Conservation (phyloP, 2,888 invertebrate genomes). For the Troides oblongomaculatus region DNA sequence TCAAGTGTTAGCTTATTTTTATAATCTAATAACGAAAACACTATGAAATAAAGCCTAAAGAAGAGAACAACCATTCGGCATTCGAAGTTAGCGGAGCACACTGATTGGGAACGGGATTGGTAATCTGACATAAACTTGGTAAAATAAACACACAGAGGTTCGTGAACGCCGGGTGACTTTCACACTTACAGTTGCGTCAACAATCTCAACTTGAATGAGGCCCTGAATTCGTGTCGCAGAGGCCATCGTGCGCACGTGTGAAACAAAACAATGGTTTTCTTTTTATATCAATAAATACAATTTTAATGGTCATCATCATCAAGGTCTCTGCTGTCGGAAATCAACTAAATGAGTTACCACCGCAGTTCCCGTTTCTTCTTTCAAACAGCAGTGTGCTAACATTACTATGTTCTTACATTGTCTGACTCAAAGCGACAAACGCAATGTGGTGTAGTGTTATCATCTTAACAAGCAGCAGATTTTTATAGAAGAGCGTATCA, state of each 20-base stretch:
- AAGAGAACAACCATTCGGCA: conserved; percentile 50
- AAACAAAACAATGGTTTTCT: conserved; percentile 69
- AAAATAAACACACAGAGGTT: conserved; percentile 72
- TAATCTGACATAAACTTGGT: conserved; percentile 55
- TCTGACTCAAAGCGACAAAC: too few species aligned
- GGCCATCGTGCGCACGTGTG: conserved; percentile 72
- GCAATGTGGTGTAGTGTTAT: too few species aligned
- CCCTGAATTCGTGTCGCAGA: conserved; percentile 66
- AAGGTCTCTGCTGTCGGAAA: too few species aligned
- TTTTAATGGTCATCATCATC: background rate
- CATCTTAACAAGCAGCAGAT: too few species aligned
- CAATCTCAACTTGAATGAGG: conserved; percentile 76
- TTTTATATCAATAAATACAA: conserved; percentile 53
- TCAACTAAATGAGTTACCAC: too few species aligned
- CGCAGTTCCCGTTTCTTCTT: too few species aligned
- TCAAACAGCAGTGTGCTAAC: too few species aligned
- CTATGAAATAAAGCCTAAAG: conserved; percentile 34
- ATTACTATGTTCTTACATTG: too few species aligned
- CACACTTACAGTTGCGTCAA: conserved; percentile 81
- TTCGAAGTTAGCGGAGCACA: conserved; percentile 67
- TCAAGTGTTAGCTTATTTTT: too few species aligned
- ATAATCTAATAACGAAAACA: background rate
- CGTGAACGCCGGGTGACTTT: conserved; percentile 60
- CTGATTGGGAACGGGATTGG: conserved; percentile 50
- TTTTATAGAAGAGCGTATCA: too few species aligned